Conservation (phyloP, 2,113 vertebrate genomes). For the Calyptommatus sinebrachiatus region DNA sequence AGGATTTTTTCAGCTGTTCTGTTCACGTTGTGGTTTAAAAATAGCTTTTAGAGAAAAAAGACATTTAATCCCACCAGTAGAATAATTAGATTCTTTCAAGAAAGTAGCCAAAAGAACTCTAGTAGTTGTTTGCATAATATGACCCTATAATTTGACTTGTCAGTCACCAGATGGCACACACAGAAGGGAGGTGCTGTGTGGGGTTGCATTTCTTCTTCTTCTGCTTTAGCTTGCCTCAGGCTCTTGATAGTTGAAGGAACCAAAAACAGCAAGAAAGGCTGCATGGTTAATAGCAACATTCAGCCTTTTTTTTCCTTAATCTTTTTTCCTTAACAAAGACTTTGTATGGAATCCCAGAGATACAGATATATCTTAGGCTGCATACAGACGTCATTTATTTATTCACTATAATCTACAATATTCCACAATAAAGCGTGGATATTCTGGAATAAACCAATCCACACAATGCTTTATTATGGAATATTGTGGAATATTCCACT, state of each 20-base stretch:
- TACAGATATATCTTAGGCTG: too few species aligned
- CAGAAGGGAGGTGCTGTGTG: background rate
- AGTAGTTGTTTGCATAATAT: constrained; percentile 9
- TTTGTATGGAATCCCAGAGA: too few species aligned
- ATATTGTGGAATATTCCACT: too few species aligned
- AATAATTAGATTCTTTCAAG: constrained; percentile 10
- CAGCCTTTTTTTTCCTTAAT: too few species aligned
- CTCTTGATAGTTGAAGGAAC: background rate
- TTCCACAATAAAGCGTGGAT: too few species aligned
- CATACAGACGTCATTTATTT: too few species aligned
- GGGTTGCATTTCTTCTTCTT: constrained; percentile 17
- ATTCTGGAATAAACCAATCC: too few species aligned
- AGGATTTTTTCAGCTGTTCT: constrained; percentile 12
- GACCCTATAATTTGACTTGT: constrained; percentile 18
- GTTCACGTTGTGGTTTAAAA: constrained; percentile 2
- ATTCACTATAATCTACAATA: too few species aligned
- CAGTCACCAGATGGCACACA: constrained; percentile 8
- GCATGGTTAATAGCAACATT: background rate
- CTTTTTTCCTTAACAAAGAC: too few species aligned
- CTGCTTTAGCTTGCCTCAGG: background rate
- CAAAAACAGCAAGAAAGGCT: constrained; percentile 7
- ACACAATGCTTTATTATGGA: too few species aligned
- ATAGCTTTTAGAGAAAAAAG: constrained; percentile 17
- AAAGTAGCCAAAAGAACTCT: constrained; percentile 22
- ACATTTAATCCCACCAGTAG: constrained; percentile 23